Evolutionary conservation across 2,888 invertebrate species (phyloP), one percentile per base, ranked within the genome.

Genomic region (Scaptomyza parva): DNA sequence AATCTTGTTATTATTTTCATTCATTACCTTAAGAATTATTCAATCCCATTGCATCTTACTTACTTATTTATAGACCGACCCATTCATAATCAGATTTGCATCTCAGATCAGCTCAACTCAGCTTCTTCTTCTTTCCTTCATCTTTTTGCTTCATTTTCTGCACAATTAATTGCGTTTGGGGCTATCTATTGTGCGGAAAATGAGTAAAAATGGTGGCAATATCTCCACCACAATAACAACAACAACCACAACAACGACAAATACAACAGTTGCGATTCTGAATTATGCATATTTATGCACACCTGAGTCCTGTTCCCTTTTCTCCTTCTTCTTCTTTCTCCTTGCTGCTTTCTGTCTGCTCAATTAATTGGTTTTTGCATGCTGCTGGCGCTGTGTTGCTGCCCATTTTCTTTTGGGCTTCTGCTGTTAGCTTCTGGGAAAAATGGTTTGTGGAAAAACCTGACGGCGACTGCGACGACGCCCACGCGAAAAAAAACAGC

Each of bases 201-300:
- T n/a, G n/a, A n/a, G n/a, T n/a, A 7, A 28, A 72, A 69, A 52
- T 44, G 26, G 59, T 58, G 59, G 58, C 7, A 22, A 52, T 8
- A 26, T 1, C 26, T 7, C 26, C 26, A 26, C 26, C 5, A 26
- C 5, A 2, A 5, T 5, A 26, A 4, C 63, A 63, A 33, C 45
- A 30, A 30, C 30, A 33, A 6, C 33, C n/a, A 8, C 35, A 35
- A 22, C 9, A 30, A 30, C 30, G n/a, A 6, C 33, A 33, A 8
- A 14, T 14, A 22, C 9, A 30, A 14, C 60, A 2, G 33, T 60
- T 57, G 44, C 58, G 41, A 20, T 17, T 53, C 61, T 74, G 64
- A 84, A 77, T 86, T 86, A 81, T 81, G 84, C 74, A 84, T 68
- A 80, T 86, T 86, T 80, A 86, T 86, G 86, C 78, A 66, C 81